Base-by-base conservation (phyloP, 2,888 invertebrate species). In the Bursaphelenchus okinawaensis region DNA sequence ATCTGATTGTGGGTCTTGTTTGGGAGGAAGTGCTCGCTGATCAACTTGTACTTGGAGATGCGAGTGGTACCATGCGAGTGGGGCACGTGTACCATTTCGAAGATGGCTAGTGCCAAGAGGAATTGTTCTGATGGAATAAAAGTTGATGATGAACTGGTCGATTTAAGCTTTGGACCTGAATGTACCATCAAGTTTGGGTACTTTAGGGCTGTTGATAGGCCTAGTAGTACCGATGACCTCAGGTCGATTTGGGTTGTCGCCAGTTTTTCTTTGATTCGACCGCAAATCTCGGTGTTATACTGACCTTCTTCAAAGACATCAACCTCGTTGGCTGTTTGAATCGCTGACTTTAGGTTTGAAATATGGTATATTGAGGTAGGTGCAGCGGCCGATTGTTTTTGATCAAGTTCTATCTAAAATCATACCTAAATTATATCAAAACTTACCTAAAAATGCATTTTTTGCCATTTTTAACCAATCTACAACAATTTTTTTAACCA, bases 101-200 rank as follows among this genome's bases (percentile, higher is more conserved):
- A 56, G 27, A 65, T 64, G 23, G 66, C 65, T 23, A 67, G n/a
- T 8, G 66, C 28, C 16, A 52, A 22, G 20, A 60, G 28, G 22
- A 67, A 27, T 55, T 67, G 67, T 23, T 67, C 67, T 7, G 67
- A 67, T 3, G 55, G 62, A 31, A 68, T 22, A 52, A 67, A 67
- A n/a, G 16, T n/a, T 1, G 3, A 16, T 4, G 60, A 26, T 1
- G 52, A 59, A n/a, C 2, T 1, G 1, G 60, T 50, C n/a, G 60
- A 20, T 12, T 59, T 31, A 12, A 1, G 12, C 16, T 22, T 12
- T 8, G 60, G 60, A 1, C 28, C 50, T 12, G 20, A 27, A 4
- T 55, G 19, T 12, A 19, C 26, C 29, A 57, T 2, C 51, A 66
- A 26, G 7, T 65, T 52, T 20, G 62, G 65, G 19, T 59, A 68